These are phyloP conservation scores for Lycophotia porphyrea DNA, from an alignment of 2,888 invertebrate genomes.

Conservation along the genomic window DNA sequence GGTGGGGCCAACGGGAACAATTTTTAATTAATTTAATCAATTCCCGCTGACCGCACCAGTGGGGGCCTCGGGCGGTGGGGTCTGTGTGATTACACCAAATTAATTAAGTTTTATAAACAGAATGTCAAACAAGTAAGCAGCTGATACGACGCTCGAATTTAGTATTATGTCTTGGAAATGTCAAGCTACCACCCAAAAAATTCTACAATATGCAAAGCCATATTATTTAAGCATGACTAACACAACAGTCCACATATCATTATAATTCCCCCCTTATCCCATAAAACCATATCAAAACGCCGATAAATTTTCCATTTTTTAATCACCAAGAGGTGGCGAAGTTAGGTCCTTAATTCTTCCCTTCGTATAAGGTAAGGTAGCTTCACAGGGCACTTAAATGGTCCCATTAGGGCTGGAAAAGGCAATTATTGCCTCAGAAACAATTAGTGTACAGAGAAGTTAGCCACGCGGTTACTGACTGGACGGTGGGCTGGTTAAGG, in stretches of 20 bases:
- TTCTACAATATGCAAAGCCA: too few relatives aligned
- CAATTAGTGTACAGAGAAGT: slow-evolving; percentile 73
- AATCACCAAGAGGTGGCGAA: slow-evolving; percentile 62
- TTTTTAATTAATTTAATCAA: too few relatives aligned
- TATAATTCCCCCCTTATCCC: slow-evolving; percentile 30
- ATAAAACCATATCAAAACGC: slow-evolving; percentile 43
- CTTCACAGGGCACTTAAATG: slow-evolving; percentile 71
- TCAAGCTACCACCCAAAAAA: too few relatives aligned
- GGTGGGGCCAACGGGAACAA: too few relatives aligned
- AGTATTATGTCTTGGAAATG: too few relatives aligned
- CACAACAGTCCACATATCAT: neutral
- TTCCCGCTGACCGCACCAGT: too few relatives aligned
- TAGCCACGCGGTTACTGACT: slow-evolving; percentile 36
- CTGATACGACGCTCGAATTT: too few relatives aligned
- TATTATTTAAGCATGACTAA: too few relatives aligned
- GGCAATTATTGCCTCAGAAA: slow-evolving; percentile 80
- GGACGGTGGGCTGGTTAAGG: slow-evolving; percentile 41
- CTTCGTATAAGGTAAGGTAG: slow-evolving; percentile 63
- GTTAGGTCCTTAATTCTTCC: slow-evolving; percentile 43
- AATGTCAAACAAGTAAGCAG: too few relatives aligned
- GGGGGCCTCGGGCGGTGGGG: too few relatives aligned
- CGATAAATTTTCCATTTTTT: slow-evolving; percentile 60
- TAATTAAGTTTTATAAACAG: too few relatives aligned
- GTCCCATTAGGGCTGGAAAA: slow-evolving; percentile 77
- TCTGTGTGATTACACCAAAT: too few relatives aligned